phyloP scores from a whole-genome alignment of 2,797 vertebrate genomes.

The Tympanoctomys barrerae region DNA sequence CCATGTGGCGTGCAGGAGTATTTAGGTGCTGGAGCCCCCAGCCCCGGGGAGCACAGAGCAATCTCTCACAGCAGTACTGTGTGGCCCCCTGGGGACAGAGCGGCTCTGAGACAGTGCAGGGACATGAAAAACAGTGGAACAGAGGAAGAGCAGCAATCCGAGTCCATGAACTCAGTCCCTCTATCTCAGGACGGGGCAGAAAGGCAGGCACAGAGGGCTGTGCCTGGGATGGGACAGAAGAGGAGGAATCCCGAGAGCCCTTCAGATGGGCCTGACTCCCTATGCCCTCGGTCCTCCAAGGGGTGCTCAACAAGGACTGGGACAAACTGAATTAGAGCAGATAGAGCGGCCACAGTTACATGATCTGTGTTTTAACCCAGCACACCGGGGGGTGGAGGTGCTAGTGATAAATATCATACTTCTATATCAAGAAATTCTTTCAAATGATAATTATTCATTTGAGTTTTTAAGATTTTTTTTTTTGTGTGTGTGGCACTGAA shows the following conservation, averaged over 20 bases:
- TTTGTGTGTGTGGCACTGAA: neutral
- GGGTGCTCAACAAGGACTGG: neutral
- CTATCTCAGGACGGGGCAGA: neutral
- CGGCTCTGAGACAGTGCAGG: neutral
- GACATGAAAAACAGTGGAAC: neutral
- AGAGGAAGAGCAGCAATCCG: neutral
- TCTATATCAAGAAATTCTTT: slow-evolving; percentile 30
- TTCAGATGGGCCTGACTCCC: neutral
- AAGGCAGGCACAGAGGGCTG: neutral
- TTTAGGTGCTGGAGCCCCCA: neutral
- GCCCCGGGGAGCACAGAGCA: neutral
- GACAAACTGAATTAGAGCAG: neutral
- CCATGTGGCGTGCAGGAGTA: neutral
- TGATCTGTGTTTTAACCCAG: neutral
- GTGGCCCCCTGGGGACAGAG: neutral
- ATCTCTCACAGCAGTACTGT: no score
- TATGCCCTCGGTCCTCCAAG: neutral
- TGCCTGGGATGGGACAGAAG: neutral
- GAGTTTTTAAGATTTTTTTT: neutral
- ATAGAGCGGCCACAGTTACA: neutral
- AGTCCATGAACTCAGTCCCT: neutral
- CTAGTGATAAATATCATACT: neutral
- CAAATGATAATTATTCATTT: slow-evolving; percentile 47
- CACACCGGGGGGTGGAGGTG: neutral
- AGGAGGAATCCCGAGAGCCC: neutral